Evolutionary conservation across 2,797 vertebrate genomes (phyloP).

Genomic region (Denticeps clupeoides): DNA sequence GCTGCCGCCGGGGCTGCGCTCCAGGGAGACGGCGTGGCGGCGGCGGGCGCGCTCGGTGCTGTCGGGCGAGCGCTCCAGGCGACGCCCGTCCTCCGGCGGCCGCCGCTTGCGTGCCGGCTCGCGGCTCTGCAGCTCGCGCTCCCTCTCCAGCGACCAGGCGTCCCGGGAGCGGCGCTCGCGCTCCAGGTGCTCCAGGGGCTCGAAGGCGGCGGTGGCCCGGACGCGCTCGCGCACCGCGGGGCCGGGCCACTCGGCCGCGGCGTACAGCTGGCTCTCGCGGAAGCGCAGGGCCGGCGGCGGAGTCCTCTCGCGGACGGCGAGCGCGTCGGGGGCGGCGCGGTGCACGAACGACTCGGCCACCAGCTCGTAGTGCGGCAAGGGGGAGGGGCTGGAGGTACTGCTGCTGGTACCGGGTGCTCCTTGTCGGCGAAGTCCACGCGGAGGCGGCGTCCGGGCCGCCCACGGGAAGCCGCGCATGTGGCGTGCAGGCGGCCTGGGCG

Average conservation of each 20-base stretch:
- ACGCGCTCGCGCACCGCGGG: conserved; percentile 84
- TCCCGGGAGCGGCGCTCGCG: conserved; percentile 71
- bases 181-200: conserved; percentile 84
- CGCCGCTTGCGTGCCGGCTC: conserved; percentile 82
- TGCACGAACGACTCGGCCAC: conserved; percentile 85
- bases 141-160: conserved; percentile 75
- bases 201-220: conserved; percentile 77
- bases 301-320: conserved; percentile 85
- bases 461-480: conserved; percentile 97
- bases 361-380: conserved; percentile 77
- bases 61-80: conserved; percentile 86
- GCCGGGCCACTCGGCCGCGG: conserved; percentile 81
- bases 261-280: conserved; percentile 85
- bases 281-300: conserved; percentile 84
- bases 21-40: conserved; percentile 67
- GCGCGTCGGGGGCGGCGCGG: conserved; percentile 77
- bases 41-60: conserved; percentile 77
- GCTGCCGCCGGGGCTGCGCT: conserved; percentile 78
- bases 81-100: conserved; percentile 74
- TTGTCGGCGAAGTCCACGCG: conserved; percentile 95
- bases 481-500: conserved; percentile 88
- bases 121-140: conserved; percentile 77
- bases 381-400: conserved; percentile 89
- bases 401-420: conserved; percentile 90
- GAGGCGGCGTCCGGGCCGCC: conserved; percentile 85